Percentiles rank a stretch among this genome's conserved stretches.
Evolutionary conservation across 2,113 vertebrate genomes (phyloP).

Genomic region (Rattus norvegicus): DNA sequence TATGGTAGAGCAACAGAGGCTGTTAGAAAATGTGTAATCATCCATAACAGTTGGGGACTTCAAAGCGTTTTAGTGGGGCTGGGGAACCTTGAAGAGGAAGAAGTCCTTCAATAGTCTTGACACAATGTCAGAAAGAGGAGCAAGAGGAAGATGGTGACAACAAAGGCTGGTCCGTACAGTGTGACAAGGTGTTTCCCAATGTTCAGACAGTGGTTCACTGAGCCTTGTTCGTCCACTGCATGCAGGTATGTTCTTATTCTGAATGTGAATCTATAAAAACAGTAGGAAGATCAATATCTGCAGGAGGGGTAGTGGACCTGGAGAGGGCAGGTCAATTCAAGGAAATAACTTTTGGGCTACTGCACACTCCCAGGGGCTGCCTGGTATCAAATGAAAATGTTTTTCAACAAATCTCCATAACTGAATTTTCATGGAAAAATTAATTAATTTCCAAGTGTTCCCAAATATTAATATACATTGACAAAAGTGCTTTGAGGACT

Average conservation of each 20-base stretch:
- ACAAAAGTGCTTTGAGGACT: not conserved
- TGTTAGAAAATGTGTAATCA: not conserved
- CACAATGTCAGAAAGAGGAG: not conserved
- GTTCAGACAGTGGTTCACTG: not conserved
- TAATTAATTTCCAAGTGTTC: constrained; percentile 15
- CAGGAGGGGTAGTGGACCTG: not conserved
- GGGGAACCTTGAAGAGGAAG: not conserved
- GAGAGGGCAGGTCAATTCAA: too few species aligned
- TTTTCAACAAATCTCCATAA: not conserved
- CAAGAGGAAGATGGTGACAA: too few species aligned
- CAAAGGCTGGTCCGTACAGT: not conserved
- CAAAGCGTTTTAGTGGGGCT: not conserved
- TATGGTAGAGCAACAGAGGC: not conserved
- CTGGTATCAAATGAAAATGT: not conserved
- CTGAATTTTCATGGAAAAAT: constrained; percentile 9
- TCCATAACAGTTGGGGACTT: not conserved
- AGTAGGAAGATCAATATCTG: not conserved
- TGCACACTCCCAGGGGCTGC: not conserved
- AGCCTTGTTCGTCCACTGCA: not conserved
- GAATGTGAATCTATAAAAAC: not conserved
- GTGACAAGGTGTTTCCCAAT: not conserved
- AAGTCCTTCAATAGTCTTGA: not conserved
- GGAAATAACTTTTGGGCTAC: not conserved
- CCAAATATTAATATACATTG: not conserved
- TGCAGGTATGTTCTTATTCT: not conserved